phyloP scores from a whole-genome alignment of 1,140 invertebrate genomes.

The Mamestra configurata region DNA sequence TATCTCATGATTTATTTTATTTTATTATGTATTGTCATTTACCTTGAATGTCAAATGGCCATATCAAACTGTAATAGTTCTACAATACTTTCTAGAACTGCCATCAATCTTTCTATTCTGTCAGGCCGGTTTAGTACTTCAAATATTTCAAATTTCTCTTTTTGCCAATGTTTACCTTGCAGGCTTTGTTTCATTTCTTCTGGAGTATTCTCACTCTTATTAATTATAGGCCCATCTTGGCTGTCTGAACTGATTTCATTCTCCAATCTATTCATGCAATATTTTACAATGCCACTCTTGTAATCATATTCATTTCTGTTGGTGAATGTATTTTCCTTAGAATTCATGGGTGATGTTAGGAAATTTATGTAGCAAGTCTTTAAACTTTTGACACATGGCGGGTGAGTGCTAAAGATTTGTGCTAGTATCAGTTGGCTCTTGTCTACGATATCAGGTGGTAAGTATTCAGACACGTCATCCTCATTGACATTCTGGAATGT shows the following conservation, averaged over 20 bases:
- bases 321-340: slow-evolving; percentile 71
- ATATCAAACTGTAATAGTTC: slow-evolving; percentile 82
- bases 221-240: slow-evolving; percentile 71
- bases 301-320: slow-evolving; percentile 68
- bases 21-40: too few relatives aligned
- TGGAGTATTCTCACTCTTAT: slow-evolving; percentile 70
- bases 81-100: slow-evolving; percentile 75
- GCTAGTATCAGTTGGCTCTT: slow-evolving; percentile 75
- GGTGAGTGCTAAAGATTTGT: slow-evolving; percentile 74
- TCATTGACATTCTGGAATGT: slow-evolving; percentile 84
- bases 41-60: slow-evolving; percentile 81
- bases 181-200: slow-evolving; percentile 71
- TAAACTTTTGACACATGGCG: slow-evolving; percentile 72
- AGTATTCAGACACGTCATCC: slow-evolving; percentile 64
- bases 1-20: too few relatives aligned
- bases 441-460: slow-evolving; percentile 66
- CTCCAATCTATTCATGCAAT: slow-evolving; percentile 78
- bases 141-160: slow-evolving; percentile 78
- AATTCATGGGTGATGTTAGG: slow-evolving; percentile 72
- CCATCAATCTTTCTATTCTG: slow-evolving; percentile 79
- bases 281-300: slow-evolving; percentile 76
- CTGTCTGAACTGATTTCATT: slow-evolving; percentile 74
- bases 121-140: slow-evolving; percentile 73
- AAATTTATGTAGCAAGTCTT: slow-evolving; percentile 77
- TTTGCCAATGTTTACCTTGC: slow-evolving; percentile 74